Percentiles rank a stretch among this genome's conserved stretches.
phyloP scores from a whole-genome alignment of 2,113 vertebrate genomes.

The Pseudopipra pipra region DNA sequence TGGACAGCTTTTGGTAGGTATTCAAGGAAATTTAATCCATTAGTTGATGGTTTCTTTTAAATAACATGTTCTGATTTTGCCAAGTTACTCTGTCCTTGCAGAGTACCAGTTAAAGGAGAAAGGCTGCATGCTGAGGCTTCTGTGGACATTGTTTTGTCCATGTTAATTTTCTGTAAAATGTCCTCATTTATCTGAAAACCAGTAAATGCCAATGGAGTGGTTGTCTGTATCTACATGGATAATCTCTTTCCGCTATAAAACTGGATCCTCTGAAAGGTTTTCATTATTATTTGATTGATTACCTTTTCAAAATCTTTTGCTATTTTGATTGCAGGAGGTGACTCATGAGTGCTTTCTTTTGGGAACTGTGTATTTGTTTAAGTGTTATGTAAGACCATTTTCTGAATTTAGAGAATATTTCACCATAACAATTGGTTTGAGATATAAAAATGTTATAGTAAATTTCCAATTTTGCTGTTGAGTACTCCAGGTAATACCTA shows the following conservation, averaged over 20 bases:
- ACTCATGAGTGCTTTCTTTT: neutral
- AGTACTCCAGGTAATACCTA: neutral
- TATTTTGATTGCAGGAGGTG: neutral
- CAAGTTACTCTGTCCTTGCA: neutral
- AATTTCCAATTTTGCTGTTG: neutral
- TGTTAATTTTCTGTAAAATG: neutral
- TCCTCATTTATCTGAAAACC: neutral
- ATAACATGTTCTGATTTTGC: neutral
- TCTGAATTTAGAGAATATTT: neutral
- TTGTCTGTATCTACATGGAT: neutral
- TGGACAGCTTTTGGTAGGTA: slow-evolving; percentile 92
- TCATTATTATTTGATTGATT: neutral
- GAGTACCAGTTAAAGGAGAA: neutral
- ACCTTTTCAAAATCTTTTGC: neutral
- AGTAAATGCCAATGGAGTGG: neutral
- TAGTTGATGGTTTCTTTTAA: neutral
- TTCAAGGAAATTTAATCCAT: neutral
- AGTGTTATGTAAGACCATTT: neutral
- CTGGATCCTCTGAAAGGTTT: neutral
- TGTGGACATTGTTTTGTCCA: neutral
- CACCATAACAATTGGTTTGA: neutral
- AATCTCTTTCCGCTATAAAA: neutral
- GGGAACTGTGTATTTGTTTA: neutral
- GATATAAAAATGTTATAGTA: neutral
- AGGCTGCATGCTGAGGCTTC: neutral